Evolutionary conservation across 2,113 vertebrate species (phyloP).

Genomic region (Verasper variegatus): DNA sequence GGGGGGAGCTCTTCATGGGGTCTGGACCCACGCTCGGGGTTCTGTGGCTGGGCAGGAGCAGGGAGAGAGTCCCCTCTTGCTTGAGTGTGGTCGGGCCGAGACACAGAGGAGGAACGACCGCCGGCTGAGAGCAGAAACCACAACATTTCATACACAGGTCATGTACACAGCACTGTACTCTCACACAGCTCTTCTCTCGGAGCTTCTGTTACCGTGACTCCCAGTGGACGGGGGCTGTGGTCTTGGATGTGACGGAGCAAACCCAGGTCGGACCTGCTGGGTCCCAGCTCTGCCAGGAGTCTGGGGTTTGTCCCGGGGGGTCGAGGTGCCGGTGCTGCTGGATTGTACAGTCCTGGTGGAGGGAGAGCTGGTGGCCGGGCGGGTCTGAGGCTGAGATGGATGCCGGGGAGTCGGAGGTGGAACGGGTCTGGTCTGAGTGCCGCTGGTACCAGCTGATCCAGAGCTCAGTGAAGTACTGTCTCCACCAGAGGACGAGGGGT

Average conservation of each 20-base stretch:
- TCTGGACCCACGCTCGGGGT: neutral
- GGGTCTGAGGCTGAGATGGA: neutral
- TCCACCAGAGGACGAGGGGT: neutral
- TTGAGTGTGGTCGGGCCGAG: neutral
- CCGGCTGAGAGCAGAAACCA: slow-evolving; percentile 5
- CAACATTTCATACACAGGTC: neutral
- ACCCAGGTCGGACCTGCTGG: neutral
- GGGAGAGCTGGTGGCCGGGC: neutral
- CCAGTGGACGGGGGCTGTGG: slow-evolving; percentile 17
- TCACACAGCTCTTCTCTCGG: neutral
- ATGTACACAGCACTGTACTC: neutral
- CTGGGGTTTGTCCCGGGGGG: neutral
- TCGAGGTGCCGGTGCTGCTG: neutral
- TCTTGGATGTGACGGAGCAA: neutral
- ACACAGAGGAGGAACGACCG: neutral
- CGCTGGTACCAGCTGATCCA: slow-evolving; percentile 12
- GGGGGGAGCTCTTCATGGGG: neutral
- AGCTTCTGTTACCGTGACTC: slow-evolving; percentile 33
- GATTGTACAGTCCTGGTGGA: slow-evolving; percentile 24
- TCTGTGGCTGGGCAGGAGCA: slow-evolving; percentile 3
- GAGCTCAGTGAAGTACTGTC: neutral
- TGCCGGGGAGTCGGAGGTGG: neutral
- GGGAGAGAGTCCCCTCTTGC: slow-evolving; percentile 28
- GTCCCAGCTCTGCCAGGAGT: too few species aligned
- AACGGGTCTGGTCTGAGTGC: slow-evolving; percentile 8